Evolutionary conservation across 2,888 invertebrate species (phyloP).

Genomic region (Disparrhopalites patrizii): DNA sequence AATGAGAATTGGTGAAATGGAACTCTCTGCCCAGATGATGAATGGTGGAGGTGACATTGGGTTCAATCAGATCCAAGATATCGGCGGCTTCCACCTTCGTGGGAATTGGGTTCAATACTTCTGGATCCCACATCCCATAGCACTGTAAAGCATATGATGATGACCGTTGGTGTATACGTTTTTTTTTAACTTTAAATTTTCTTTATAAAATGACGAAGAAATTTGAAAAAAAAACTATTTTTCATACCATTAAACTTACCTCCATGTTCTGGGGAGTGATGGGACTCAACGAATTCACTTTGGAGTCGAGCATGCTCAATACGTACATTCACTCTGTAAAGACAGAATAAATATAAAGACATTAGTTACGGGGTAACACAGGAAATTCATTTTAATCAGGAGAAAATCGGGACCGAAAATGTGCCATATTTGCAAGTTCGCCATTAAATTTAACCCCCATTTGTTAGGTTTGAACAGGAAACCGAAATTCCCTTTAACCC

Average conservation of each 20-base stretch:
- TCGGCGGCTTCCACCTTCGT: slow-evolving; percentile 42
- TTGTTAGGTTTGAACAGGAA: no score
- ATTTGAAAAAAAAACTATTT: not conserved
- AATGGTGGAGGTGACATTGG: slow-evolving; percentile 27
- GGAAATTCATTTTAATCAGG: no score
- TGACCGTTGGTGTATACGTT: not conserved
- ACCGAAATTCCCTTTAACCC: no score
- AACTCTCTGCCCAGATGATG: slow-evolving; percentile 26
- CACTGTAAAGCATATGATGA: slow-evolving; percentile 16
- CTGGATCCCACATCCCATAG: slow-evolving; percentile 44
- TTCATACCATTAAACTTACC: slow-evolving; percentile 25
- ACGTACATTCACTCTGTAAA: slow-evolving; percentile 20
- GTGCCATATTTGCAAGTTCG: no score
- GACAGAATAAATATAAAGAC: not conserved
- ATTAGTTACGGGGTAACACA: no score
- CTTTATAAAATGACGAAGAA: not conserved
- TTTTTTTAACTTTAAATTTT: not conserved
- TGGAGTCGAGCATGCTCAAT: slow-evolving; percentile 45
- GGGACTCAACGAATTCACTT: slow-evolving; percentile 44
- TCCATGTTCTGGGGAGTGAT: slow-evolving; percentile 44
- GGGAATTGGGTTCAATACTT: slow-evolving; percentile 32
- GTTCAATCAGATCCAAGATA: slow-evolving; percentile 36
- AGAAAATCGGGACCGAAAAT: no score
- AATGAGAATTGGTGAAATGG: slow-evolving; percentile 32
- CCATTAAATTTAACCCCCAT: no score